Conservation (phyloP, 2,888 invertebrate species). For the Hydraecia micacea region DNA sequence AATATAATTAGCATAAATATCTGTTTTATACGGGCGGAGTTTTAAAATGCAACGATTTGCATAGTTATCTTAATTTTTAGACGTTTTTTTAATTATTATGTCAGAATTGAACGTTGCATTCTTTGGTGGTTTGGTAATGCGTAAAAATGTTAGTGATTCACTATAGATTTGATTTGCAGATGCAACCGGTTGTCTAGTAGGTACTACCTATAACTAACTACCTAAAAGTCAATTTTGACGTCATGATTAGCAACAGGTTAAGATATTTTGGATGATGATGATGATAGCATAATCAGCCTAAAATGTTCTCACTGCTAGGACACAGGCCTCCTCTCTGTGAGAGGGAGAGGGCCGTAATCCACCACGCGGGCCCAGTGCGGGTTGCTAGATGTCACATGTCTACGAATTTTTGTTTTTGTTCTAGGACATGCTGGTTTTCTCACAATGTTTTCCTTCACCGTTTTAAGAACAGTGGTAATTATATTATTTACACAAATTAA, state of each 20-base stretch:
- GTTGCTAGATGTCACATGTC: not conserved
- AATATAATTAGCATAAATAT: conserved; percentile 46
- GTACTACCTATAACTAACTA: not conserved
- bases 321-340: not conserved
- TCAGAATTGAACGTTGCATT: conserved; percentile 34
- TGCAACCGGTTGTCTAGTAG: not conserved
- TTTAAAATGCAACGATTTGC: conserved; percentile 35
- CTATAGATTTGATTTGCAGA: not conserved
- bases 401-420: not conserved
- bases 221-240: not conserved
- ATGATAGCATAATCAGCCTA: not conserved
- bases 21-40: conserved; percentile 52
- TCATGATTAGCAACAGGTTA: not conserved
- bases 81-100: not conserved
- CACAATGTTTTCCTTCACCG: not conserved
- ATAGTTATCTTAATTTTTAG: conserved; percentile 21
- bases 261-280: too few species aligned
- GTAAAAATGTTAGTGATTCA: conserved; percentile 12
- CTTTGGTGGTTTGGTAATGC: conserved; percentile 19
- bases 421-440: not conserved
- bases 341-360: not conserved
- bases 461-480: not conserved
- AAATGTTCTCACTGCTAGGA: too few species aligned
- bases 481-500: too few species aligned
- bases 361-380: not conserved